phyloP scores from a whole-genome alignment of 2,113 vertebrate genomes.

The Chamaea fasciata region DNA sequence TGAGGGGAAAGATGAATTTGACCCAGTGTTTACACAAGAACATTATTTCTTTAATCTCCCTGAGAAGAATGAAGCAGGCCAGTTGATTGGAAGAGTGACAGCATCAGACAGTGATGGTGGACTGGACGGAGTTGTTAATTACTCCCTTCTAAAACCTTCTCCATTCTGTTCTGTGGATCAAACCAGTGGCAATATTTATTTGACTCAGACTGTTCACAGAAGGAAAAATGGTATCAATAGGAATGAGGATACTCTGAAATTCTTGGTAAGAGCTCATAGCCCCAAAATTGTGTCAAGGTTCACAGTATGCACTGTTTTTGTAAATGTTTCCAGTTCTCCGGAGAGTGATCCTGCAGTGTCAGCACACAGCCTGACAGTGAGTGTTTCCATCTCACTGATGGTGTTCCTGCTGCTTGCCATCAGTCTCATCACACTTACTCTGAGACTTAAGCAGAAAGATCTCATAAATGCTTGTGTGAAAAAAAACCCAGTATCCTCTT shows the following conservation, averaged over 20 bases:
- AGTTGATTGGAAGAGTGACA: constrained; percentile 81
- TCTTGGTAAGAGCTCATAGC: constrained; percentile 81
- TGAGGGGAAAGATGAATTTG: constrained; percentile 88
- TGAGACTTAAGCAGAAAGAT: constrained; percentile 76
- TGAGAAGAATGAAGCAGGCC: constrained; percentile 65
- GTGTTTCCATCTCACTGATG: constrained; percentile 68
- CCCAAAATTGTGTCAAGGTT: constrained; percentile 80
- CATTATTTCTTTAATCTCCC: constrained; percentile 83
- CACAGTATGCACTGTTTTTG: constrained; percentile 75
- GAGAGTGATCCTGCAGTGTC: constrained; percentile 50
- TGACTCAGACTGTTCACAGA: constrained; percentile 70
- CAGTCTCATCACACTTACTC: constrained; percentile 70
- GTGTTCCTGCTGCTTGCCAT: constrained; percentile 76
- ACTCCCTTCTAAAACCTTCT: constrained; percentile 76
- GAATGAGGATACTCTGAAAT: constrained; percentile 67
- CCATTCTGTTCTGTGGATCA: constrained; percentile 83
- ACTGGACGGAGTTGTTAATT: constrained; percentile 82
- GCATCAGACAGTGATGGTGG: constrained; percentile 87
- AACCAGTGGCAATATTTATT: constrained; percentile 81
- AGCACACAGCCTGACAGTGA: constrained; percentile 70
- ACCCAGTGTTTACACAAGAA: constrained; percentile 85
- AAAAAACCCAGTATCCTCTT: constrained; percentile 49
- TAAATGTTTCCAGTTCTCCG: constrained; percentile 80
- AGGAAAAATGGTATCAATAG: constrained; percentile 44
- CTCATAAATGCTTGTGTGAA: constrained; percentile 19